Conservation (phyloP, 2,888 invertebrate genomes). For the Aelia acuminata region DNA sequence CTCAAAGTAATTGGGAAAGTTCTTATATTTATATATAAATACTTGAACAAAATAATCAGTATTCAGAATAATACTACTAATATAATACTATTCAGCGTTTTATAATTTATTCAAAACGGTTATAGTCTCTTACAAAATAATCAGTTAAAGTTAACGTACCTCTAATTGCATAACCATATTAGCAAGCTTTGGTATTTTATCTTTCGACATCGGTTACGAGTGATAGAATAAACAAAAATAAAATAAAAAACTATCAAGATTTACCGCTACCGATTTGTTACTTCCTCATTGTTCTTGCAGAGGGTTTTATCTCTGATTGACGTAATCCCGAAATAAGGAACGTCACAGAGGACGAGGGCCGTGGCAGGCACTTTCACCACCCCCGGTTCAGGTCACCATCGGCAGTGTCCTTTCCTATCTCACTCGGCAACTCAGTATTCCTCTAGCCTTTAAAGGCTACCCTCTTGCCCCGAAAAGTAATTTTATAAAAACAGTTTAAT, state of each 20-base stretch:
- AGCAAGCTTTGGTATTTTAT: background rate
- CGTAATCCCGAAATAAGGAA: background rate
- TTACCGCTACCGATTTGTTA: background rate
- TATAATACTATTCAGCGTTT: too few species aligned
- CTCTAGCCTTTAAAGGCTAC: too few species aligned
- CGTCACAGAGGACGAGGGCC: background rate
- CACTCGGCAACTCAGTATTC: background rate
- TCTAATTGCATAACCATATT: background rate
- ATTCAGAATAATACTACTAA: too few species aligned
- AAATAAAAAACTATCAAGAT: background rate
- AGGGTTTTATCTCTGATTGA: background rate
- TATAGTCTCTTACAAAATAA: too few species aligned
- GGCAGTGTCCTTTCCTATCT: background rate
- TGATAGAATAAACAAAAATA: background rate
- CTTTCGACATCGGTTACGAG: background rate
- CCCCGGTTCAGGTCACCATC: background rate
- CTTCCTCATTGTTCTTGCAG: background rate
- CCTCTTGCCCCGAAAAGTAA: background rate
- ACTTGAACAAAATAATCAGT: too few species aligned
- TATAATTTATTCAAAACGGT: too few species aligned
- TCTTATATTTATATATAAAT: too few species aligned
- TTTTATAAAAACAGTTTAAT: background rate
- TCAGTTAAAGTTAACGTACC: too few species aligned
- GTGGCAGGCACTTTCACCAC: background rate
- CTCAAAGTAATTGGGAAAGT: too few species aligned